phyloP scores from a whole-genome alignment of 2,113 vertebrate species.

The Kryptolebias marmoratus region DNA sequence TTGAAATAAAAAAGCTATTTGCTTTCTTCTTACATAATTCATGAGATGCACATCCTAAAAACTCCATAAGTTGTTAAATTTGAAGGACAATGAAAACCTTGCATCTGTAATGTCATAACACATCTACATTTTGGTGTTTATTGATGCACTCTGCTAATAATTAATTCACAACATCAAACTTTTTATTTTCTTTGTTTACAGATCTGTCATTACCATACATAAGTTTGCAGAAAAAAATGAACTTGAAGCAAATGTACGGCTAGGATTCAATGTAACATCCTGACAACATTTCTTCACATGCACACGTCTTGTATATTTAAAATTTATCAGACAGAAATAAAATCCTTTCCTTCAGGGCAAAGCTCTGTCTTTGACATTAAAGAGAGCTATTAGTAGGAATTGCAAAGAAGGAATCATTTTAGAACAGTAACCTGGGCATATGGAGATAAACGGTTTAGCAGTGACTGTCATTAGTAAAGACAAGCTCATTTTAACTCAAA shows the following conservation, averaged over 20 bases:
- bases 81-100: not conserved
- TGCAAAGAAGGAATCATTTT: constrained; percentile 50
- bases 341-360: constrained; percentile 36
- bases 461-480: constrained; percentile 67
- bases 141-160: not conserved
- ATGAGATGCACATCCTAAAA: not conserved
- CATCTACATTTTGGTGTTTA: not conserved
- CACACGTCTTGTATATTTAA: constrained; percentile 39
- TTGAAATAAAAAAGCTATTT: not conserved
- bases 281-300: constrained; percentile 36
- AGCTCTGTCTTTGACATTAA: constrained; percentile 60
- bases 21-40: not conserved
- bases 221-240: not conserved
- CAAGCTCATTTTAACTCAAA: constrained; percentile 70
- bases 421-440: constrained; percentile 63
- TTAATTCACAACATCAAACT: not conserved
- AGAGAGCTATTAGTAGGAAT: constrained; percentile 63
- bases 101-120: not conserved
- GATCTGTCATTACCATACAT: constrained; percentile 32
- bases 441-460: constrained; percentile 68
- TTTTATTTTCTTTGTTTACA: no score
- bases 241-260: not conserved
- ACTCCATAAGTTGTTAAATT: no score
- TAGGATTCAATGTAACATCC: constrained; percentile 11
- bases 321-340: constrained; percentile 40